These are phyloP conservation scores for Chymomyza procnemis DNA, from an alignment of 2,888 invertebrate species.

Conservation along the genomic window DNA sequence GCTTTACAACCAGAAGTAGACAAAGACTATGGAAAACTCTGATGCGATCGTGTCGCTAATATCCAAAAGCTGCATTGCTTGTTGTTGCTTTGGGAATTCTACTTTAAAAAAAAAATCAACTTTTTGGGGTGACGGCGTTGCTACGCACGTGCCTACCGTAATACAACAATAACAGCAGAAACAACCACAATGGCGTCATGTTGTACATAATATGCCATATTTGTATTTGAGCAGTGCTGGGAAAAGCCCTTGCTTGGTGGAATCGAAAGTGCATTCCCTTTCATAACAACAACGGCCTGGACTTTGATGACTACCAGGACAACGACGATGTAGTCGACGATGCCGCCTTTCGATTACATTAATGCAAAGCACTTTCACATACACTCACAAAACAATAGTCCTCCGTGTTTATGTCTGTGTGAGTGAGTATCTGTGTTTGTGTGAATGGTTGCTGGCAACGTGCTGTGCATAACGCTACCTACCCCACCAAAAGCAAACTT, in stretches of 20 bases:
- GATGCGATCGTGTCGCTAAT: not conserved
- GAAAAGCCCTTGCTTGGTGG: slow-evolving; percentile 57
- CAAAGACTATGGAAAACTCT: slow-evolving; percentile 4
- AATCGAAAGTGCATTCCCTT: slow-evolving; percentile 74
- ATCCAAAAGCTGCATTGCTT: slow-evolving; percentile 37
- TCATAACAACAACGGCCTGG: slow-evolving; percentile 51
- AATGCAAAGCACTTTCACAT: slow-evolving; percentile 63
- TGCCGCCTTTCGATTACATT: slow-evolving; percentile 70
- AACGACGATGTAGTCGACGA: slow-evolving; percentile 30
- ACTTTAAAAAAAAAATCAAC: not conserved
- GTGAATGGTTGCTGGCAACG: slow-evolving; percentile 17
- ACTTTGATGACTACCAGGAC: slow-evolving; percentile 22
- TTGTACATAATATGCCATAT: slow-evolving; percentile 70
- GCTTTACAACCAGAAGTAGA: slow-evolving; percentile 1
- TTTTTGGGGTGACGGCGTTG: slow-evolving; percentile 66
- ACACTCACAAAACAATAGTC: slow-evolving; percentile 7
- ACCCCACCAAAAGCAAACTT: slow-evolving; percentile 77
- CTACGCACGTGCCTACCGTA: slow-evolving; percentile 73
- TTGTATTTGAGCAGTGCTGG: slow-evolving; percentile 42
- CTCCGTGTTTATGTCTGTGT: slow-evolving; percentile 39
- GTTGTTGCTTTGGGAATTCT: slow-evolving; percentile 58
- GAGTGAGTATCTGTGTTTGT: slow-evolving; percentile 16
- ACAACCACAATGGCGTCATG: slow-evolving; percentile 63
- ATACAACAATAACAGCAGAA: slow-evolving; percentile 51
- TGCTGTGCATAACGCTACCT: slow-evolving; percentile 58